Conservation (phyloP, 2,113 vertebrate species). For the Illadopsis cleaveri region DNA sequence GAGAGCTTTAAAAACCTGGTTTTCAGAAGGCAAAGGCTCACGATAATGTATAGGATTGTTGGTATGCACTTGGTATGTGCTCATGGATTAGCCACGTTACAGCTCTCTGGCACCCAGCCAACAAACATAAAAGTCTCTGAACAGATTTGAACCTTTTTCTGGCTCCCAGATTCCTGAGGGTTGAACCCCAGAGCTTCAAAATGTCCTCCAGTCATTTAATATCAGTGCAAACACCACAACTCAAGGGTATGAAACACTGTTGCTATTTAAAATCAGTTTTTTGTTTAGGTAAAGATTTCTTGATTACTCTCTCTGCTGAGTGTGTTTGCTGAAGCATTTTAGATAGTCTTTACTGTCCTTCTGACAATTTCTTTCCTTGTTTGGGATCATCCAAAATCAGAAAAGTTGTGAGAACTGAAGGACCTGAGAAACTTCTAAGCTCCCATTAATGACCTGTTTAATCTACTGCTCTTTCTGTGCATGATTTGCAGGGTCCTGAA, state of each 20-base stretch:
- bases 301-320: not conserved
- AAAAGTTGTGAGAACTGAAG: not conserved
- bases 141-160: not conserved
- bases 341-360: not conserved
- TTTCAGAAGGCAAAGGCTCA: not conserved
- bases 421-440: not conserved
- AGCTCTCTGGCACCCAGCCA: not conserved
- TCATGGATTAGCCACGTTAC: not conserved
- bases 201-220: not conserved
- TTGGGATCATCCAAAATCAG: not conserved
- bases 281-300: not conserved
- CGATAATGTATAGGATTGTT: not conserved
- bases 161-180: not conserved
- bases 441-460: not conserved
- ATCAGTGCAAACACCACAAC: not conserved
- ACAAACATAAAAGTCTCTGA: not conserved
- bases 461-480: not conserved
- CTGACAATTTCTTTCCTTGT: not conserved
- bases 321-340: not conserved
- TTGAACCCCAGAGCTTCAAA: not conserved
- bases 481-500: not conserved
- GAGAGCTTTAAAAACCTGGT: not conserved
- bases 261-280: not conserved
- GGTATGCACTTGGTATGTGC: too few relatives aligned
- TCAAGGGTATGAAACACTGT: not conserved